Percentiles rank a stretch among this genome's conserved stretches.
Conservation (phyloP, 2,888 invertebrate genomes). For the Trachelus iudaicus region DNA sequence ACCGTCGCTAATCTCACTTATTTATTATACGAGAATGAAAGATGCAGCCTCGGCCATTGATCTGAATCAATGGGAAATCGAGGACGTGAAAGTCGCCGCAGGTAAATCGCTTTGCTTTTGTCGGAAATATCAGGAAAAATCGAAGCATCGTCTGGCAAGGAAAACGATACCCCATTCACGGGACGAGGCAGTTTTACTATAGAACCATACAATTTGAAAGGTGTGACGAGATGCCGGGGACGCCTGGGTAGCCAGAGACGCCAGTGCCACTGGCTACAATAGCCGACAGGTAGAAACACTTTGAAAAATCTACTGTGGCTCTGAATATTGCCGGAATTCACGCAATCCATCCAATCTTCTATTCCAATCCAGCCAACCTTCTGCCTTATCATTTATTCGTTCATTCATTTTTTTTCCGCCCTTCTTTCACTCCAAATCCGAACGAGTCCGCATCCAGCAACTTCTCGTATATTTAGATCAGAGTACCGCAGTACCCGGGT, state of each 20-base stretch:
- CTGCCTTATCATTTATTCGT: not conserved
- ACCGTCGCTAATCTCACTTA: not conserved
- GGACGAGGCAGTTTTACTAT: not conserved
- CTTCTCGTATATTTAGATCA: not conserved
- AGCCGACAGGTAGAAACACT: slow-evolving; percentile 32
- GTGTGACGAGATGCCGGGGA: not conserved
- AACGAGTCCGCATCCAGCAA: not conserved
- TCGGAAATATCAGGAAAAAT: slow-evolving; percentile 34
- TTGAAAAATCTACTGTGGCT: slow-evolving; percentile 34
- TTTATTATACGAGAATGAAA: not conserved
- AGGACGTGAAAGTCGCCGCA: slow-evolving; percentile 51
- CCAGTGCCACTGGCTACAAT: slow-evolving; percentile 42
- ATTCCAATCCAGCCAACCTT: not conserved
- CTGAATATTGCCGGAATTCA: slow-evolving; percentile 11
- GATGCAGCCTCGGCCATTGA: slow-evolving; percentile 17
- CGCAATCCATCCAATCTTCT: not conserved
- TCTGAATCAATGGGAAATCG: slow-evolving; percentile 42
- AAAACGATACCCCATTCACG: slow-evolving; percentile 17
- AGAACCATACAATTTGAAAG: slow-evolving; percentile 47
- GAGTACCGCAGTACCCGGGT: not conserved
- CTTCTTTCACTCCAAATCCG: not conserved
- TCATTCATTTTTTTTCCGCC: not conserved
- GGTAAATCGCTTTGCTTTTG: slow-evolving; percentile 16
- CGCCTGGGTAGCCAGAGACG: not conserved
- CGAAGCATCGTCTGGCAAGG: slow-evolving; percentile 28